phyloP scores from a whole-genome alignment of 2,888 invertebrate genomes.

The Tenthredo amoena region DNA sequence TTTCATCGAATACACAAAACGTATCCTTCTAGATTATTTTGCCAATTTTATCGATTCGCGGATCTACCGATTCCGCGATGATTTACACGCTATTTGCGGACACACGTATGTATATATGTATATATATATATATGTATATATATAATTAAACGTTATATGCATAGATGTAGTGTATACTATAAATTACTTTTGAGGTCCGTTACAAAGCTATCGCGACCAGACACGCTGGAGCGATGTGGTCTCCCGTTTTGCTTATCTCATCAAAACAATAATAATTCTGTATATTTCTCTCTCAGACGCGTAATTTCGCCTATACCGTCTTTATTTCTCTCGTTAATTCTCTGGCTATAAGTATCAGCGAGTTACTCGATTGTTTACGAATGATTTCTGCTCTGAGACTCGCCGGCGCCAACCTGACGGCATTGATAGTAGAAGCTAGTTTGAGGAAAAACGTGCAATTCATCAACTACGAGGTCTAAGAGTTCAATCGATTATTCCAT shows the following conservation, averaged over 20 bases:
- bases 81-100: background rate
- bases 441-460: background rate
- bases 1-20: no score
- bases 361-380: slow-evolving; percentile 60
- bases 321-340: background rate
- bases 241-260: slow-evolving; percentile 70
- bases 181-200: slow-evolving; percentile 8
- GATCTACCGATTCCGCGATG: background rate
- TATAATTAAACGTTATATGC: background rate
- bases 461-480: background rate
- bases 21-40: no score
- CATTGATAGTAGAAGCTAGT: background rate
- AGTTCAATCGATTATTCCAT: background rate
- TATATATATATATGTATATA: no score
- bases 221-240: slow-evolving; percentile 64
- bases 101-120: no score
- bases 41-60: background rate
- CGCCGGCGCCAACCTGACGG: slow-evolving; percentile 69
- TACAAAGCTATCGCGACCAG: slow-evolving; percentile 73
- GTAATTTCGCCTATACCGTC: background rate
- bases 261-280: slow-evolving; percentile 73
- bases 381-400: slow-evolving; percentile 67
- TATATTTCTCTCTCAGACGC: background rate
- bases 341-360: slow-evolving; percentile 30
- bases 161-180: background rate